Evolutionary conservation across 1,140 invertebrate species (phyloP).

Genomic region (Meloidogyne floridensis): DNA sequence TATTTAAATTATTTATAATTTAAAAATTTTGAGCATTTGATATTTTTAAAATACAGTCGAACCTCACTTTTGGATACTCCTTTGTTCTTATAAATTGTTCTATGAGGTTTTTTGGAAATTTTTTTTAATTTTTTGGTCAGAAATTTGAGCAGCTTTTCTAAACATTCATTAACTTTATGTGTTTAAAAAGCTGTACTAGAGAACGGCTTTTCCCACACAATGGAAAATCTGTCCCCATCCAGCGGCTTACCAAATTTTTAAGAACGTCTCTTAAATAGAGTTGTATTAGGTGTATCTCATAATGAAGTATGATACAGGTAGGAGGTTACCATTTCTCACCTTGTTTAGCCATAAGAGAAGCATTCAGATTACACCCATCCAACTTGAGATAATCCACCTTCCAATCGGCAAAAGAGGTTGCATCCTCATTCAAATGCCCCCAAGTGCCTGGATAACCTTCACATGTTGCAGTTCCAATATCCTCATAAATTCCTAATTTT

Average conservation of each 20-base stretch:
- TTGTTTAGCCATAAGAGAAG: conserved; percentile 76
- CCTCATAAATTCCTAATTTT: conserved; percentile 95
- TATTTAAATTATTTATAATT: background rate
- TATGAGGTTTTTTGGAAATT: background rate
- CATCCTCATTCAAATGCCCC: conserved; percentile 81
- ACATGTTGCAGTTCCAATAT: conserved; percentile 91
- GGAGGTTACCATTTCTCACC: conserved; percentile 67
- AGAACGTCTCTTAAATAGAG: background rate
- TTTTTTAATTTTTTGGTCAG: conserved; percentile 5
- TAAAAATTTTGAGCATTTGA: conserved; percentile 7
- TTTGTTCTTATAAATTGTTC: too few relatives aligned
- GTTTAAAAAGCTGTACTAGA: too few relatives aligned
- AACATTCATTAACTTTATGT: too few relatives aligned
- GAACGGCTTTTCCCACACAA: too few relatives aligned
- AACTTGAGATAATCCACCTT: conserved; percentile 93
- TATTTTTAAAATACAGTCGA: background rate
- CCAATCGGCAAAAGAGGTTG: conserved; percentile 90
- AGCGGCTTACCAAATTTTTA: too few relatives aligned
- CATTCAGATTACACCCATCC: conserved; percentile 88
- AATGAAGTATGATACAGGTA: too few relatives aligned
- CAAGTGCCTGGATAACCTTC: conserved; percentile 89
- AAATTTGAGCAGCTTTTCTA: too few relatives aligned
- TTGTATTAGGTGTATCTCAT: too few relatives aligned
- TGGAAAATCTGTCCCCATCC: too few relatives aligned
- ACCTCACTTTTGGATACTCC: background rate